Evolutionary conservation across 2,888 invertebrate species (phyloP), one percentile per base, ranked within the genome.

Genomic region (Rhagophthalmus giganteus): DNA sequence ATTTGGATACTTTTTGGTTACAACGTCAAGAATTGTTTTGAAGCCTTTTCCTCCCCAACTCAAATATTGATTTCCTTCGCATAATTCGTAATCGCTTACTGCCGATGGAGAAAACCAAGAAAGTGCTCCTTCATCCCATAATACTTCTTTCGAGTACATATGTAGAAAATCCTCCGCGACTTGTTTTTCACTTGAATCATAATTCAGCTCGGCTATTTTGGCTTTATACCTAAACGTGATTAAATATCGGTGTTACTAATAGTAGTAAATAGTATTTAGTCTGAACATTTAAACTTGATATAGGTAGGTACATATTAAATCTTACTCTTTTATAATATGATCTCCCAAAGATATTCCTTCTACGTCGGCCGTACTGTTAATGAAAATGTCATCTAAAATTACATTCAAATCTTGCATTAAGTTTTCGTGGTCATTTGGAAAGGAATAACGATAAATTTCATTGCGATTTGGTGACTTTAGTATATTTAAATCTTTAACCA

Each of bases 21-120:
- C 74, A 30, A 88, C 63, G 59, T 85, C 80, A 33, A 90, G 72
- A 41, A 90, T 74, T 1, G 78, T 84, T 54, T 76, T 78, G 65
- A 81, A 90, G 1, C 88, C 88, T 51, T 77, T 80, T 39, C 81
- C 80, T 59, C 85, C 87, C 90, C 89, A 91, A 63, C 85, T 82
- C 2, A 86, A 25, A 25, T 24, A 37, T 3, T 9, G 10, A 5
- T 24, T 10, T 3, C 37, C 37, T 2, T 25, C 38, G 8, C 28
- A n/a, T 2, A 1, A 0, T 26, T 82, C 78, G 65, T 83, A 85
- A 55, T 86, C 82, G 0, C 85, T 84, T 52, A 74, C 75, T 0
- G 85, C 78, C 0, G 90, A 88, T 34, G 87, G 81, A 25, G 85
- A 77, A 74, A 80, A 75, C 82, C 89, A 75, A 69, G 81, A 69